phyloP scores from a whole-genome alignment of 2,888 invertebrate species.

The Acanthopleura granulata region DNA sequence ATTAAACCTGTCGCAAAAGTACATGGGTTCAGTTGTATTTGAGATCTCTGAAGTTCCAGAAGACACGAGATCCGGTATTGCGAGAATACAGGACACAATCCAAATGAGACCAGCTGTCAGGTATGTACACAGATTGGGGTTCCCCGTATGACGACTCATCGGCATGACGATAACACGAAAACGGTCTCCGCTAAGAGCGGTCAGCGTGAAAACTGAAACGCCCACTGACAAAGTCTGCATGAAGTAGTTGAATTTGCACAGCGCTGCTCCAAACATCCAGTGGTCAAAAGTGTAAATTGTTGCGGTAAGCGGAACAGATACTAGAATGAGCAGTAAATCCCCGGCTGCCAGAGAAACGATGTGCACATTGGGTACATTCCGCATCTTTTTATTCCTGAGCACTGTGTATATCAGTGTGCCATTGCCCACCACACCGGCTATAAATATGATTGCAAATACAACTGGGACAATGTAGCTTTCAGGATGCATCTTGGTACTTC shows the following conservation, averaged over 20 bases:
- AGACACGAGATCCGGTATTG: slow-evolving; percentile 79
- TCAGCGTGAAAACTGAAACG: slow-evolving; percentile 92
- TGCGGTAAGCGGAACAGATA: slow-evolving; percentile 85
- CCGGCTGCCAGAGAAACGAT: slow-evolving; percentile 87
- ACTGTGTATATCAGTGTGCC: slow-evolving; percentile 86
- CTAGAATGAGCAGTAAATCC: slow-evolving; percentile 85
- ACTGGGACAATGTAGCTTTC: slow-evolving; percentile 84
- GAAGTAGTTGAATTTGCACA: slow-evolving; percentile 83
- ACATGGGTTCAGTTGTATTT: neutral
- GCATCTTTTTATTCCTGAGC: slow-evolving; percentile 82
- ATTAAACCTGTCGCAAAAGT: slow-evolving; percentile 22
- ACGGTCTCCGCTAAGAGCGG: slow-evolving; percentile 89
- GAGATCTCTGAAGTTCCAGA: slow-evolving; percentile 71
- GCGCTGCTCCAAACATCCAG: slow-evolving; percentile 90
- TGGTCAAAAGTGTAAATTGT: slow-evolving; percentile 87
- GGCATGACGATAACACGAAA: slow-evolving; percentile 94
- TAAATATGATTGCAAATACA: slow-evolving; percentile 84
- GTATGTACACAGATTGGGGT: slow-evolving; percentile 80
- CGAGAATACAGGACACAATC: slow-evolving; percentile 82
- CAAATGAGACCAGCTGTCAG: slow-evolving; percentile 72
- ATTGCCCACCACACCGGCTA: slow-evolving; percentile 87
- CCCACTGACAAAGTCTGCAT: slow-evolving; percentile 91
- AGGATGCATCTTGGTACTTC: neutral
- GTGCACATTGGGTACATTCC: slow-evolving; percentile 86
- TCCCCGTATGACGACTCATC: slow-evolving; percentile 79